Evolutionary conservation across 1,140 invertebrate species (phyloP), one percentile per base, ranked within the genome.

Genomic region (Myzus persicae): DNA sequence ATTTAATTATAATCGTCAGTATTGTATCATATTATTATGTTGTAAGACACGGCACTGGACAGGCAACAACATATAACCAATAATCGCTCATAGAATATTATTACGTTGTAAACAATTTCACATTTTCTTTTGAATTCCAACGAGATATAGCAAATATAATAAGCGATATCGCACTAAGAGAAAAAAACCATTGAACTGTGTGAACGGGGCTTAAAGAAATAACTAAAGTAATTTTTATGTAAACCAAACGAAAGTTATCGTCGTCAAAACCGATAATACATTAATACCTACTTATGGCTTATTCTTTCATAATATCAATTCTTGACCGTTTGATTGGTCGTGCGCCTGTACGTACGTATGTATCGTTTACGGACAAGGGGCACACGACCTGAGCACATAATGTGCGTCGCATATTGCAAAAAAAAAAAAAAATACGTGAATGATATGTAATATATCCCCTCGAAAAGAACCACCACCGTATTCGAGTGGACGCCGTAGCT

Each of bases 401-500:
- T 90, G 31, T 2, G 14, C 51, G 26, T 38, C 51, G 26, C 38
- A 59, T 90, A 59, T 59, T 38, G 48, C 36, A 89, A 88, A 88
- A 89, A 54, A 51, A 40, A 40, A 84, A 87, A 87, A 44, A 44
- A 46, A 90, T 54, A 18, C 31, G 36, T 76, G 31, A n/a, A 76
- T 76, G 59, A 76, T 76, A 76, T 76, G 36, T n/a, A 31, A 31
- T 59, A n/a, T n/a, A 90, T 8, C 36, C 91, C 40, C 67, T 93
- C n/a, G 24, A 93, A 85, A 84, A 46, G 36, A 93, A 51, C 76
- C 76, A 51, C 91, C 81, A 20, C 31, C 59, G 59, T 76, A 76
- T 67, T 93, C 81, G 91, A 93, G 89, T 90, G 89, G 91, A 93
- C 81, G 46, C 31, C 88, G 76, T 82, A 31, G 44, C 22, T n/a